Evolutionary conservation across 2,113 vertebrate species (phyloP), one percentile per base, ranked within the genome.

Genomic region (Calidris pygmaea): DNA sequence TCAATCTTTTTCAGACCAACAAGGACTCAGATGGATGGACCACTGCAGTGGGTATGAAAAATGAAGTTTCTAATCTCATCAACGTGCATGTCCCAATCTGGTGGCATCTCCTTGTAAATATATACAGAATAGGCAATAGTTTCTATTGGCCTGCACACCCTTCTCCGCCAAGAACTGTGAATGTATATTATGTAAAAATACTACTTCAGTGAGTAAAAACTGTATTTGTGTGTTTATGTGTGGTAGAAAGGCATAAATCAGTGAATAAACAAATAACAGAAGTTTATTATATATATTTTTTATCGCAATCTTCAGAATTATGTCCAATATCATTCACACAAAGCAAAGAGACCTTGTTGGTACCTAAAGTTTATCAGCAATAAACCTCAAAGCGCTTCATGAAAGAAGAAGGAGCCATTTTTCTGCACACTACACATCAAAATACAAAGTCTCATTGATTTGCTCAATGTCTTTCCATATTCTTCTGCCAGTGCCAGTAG

Each of bases 161-260:
- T 55, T 66, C 43, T 79, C 27, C 32, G 34, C 6, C 34, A 39
- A 29, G 32, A 84, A 16, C 1, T 5, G 32, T 7, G 29, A 35
- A 35, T 5, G 12, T 22, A 24, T 2, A 32, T 43, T 52, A 82
- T 60, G 10, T 39, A 56, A 70, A 93, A 91, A 35, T 43, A 56
- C 9, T 56, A 5, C 26, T 68, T 76, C 52, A 34, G 4, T 52
- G 30, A 75, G 23, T 39, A 68, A 59, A 91, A 82, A 15, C 22
- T 14, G 7, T 50, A 22, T 21, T 32, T 48, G 2, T 16, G 9
- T 29, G n/a, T 45, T 76, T 55, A 29, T 0, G 0, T 22, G 11
- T 56, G 43, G 39, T 17, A 63, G 30, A 9, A 19, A 12, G 11
- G 5, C 37, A 78, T 21, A 67, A 85, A 67, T 1, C 0, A 3